Base-by-base conservation (phyloP, 2,113 vertebrate genomes). In the Lasiurus cinereus region DNA sequence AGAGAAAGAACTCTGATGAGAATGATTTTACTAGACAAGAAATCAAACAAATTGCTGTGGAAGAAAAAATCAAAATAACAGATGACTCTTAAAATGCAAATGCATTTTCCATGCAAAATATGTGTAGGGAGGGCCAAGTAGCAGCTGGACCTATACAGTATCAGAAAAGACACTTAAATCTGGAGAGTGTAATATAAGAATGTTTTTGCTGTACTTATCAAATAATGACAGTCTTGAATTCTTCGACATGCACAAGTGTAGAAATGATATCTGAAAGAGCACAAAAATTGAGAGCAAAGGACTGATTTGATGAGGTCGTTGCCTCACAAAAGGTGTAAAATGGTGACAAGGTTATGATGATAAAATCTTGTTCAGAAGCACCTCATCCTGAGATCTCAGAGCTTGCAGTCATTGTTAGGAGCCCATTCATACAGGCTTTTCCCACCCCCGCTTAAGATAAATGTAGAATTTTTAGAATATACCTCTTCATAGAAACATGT, bases 41-140 rank as follows among this genome's bases (percentile, higher is more conserved):
- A 96, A 97, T 97, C 86, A 97, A 94, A 95, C 1, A 96, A 98
- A 97, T 89, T 69, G 69, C 82, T 93, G 31, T 19, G 79, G 94
- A 97, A 96, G 79, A 93, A 78, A 43, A 74, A 97, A 95, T 91
- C 90, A 95, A 96, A 96, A 92, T 91, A 96, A 90, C 52, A 97
- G 39, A 67, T 94, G 86, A 95, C 33, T 96, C 72, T 73, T 50
- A 97, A 96, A 93, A 97, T 90, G 93, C 64, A 95, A 97, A 97
- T 85, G 6, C 22, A 87, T 94, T 83, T 94, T 89, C 78, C 67
- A 92, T 93, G 91, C 29, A 96, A 84, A 85, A 95, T 96, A 95
- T 33, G 8, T 69, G 14, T 80, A 29, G 22, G 67, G 52, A 36
- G 7, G 43, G 66, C 73, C 22, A 95, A 91, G 85, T 92, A 94